Conservation (phyloP, 2,888 invertebrate genomes). For the Biston stratarius region DNA sequence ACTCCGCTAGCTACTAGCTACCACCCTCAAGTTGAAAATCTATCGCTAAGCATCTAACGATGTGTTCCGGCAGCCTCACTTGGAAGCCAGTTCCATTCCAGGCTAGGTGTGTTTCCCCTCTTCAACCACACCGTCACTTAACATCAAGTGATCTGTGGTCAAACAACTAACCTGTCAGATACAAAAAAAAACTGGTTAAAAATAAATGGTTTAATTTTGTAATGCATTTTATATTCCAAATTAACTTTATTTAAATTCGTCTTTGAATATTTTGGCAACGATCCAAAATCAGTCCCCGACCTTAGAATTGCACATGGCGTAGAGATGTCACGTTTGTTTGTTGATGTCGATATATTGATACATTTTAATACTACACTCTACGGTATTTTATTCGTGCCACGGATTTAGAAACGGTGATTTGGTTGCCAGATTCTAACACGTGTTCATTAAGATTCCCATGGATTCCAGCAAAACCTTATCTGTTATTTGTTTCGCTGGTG, state of each 20-base stretch:
- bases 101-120: too few relatives aligned
- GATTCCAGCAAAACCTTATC: too few relatives aligned
- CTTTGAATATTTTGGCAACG: conserved; percentile 39
- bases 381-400: conserved; percentile 7
- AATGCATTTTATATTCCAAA: conserved; percentile 20
- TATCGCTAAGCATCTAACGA: too few relatives aligned
- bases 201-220: conserved; percentile 2
- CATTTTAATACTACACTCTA: conserved; percentile 5
- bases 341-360: conserved; percentile 5
- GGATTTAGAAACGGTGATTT: conserved; percentile 5
- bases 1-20: too few relatives aligned
- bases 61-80: too few relatives aligned
- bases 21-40: too few relatives aligned
- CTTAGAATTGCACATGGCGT: conserved; percentile 36
- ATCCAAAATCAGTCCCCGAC: conserved; percentile 34
- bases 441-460: background rate
- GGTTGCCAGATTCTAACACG: conserved; percentile 8
- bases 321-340: conserved; percentile 35
- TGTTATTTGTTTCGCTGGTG: too few relatives aligned
- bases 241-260: conserved; percentile 32
- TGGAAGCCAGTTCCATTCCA: too few relatives aligned
- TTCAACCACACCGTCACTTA: too few relatives aligned
- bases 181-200: too few relatives aligned
- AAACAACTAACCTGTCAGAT: too few relatives aligned
- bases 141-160: too few relatives aligned